Evolutionary conservation across 2,888 invertebrate genomes (phyloP).

Genomic region (Agapostemon virescens): DNA sequence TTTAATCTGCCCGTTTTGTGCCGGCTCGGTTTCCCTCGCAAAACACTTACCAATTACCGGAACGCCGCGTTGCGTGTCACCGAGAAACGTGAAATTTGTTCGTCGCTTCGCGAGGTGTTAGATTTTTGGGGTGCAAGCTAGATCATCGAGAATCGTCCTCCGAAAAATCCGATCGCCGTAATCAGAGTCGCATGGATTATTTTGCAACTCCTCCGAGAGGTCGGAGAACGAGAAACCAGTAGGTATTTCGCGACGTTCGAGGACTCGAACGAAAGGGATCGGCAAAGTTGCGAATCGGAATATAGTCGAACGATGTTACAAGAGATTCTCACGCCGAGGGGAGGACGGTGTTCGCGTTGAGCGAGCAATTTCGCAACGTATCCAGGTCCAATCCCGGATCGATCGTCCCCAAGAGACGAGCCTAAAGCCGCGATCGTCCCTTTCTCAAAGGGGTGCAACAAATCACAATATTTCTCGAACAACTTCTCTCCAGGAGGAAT

Average conservation of each 20-base stretch:
- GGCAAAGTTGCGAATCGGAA: too few species aligned
- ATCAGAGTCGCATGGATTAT: too few species aligned
- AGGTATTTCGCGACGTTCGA: background rate
- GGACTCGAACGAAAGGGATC: background rate
- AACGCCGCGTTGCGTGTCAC: background rate
- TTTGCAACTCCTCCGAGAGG: too few species aligned
- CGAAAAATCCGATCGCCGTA: too few species aligned
- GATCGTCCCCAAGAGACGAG: background rate
- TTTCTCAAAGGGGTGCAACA: constrained; percentile 1
- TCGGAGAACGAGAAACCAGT: too few species aligned
- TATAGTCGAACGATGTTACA: background rate
- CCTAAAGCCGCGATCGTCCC: background rate
- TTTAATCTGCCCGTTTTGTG: constrained; percentile 1
- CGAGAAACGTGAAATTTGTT: background rate
- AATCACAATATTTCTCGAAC: background rate
- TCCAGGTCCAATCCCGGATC: background rate
- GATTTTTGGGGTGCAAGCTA: background rate
- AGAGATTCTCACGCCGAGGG: background rate
- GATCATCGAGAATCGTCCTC: too few species aligned
- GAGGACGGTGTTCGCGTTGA: too few species aligned
- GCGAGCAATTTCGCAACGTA: too few species aligned
- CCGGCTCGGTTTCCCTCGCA: background rate
- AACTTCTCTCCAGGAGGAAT: background rate
- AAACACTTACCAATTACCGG: constrained; percentile 25
- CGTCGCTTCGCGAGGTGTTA: background rate